Evolutionary conservation across 2,888 invertebrate species (phyloP), one percentile per base, ranked within the genome.

Genomic region (Notodonta ziczac): DNA sequence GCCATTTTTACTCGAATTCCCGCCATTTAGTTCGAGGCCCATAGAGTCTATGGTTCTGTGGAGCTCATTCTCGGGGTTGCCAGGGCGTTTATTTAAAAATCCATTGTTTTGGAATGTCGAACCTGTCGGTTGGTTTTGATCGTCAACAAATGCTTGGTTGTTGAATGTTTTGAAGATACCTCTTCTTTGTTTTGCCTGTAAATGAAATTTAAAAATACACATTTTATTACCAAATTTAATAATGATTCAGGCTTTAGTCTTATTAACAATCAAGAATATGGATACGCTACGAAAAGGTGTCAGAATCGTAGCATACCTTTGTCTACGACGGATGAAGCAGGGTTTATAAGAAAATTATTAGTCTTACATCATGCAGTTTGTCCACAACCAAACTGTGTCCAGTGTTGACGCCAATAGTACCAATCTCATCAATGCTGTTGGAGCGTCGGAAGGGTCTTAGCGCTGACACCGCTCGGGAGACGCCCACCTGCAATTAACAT

Each of bases 391-490:
- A 80, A 24, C 87, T 90, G 76, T 96, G 95, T 56, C 96, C 97
- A 0, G 97, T 96, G 88, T 97, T 97, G 61, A 95, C 84, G 4
- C 97, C 97, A 0, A 97, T 91, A 0, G 86, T 84, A n/a, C 88
- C 83, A 0, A 95, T 86, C 0, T 86, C 83, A 13, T 89, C 90
- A 2, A 95, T 82, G 61, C 90, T 88, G 67, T 73, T 67, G 12
- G 94, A 87, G 16, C 95, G 90, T 59, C 95, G 94, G 69, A 95
- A 94, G 0, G 96, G 95, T 0, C 95, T 94, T 52, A 97, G 87
- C 0, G 96, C 97, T 0, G 97, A 97, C 57, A 97, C 94, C 0
- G 97, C 97, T 56, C 97, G 93, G 0, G 97, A 96, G 0, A 97
- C 94, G 0, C 97, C 97, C 58, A 96, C 93, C 93, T 92, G 65